These are phyloP conservation scores for Chrysolina americana DNA, from an alignment of 2,888 invertebrate species.

Conservation along the genomic window DNA sequence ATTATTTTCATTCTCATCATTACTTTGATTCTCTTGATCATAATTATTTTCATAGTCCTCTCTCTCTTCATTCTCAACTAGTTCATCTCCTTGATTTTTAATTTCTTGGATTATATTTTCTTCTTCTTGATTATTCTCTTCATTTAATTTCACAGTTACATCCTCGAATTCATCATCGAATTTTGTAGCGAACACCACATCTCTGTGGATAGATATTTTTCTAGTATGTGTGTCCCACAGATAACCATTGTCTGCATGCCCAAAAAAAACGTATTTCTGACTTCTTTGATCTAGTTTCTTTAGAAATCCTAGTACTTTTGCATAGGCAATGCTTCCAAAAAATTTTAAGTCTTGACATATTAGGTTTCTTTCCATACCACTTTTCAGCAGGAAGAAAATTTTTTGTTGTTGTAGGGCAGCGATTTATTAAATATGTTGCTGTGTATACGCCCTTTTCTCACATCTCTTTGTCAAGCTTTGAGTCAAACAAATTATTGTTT, in stretches of 20 bases:
- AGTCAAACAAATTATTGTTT: too few relatives aligned
- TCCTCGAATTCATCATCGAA: too few relatives aligned
- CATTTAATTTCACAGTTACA: too few relatives aligned
- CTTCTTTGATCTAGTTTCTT: constrained; percentile 15
- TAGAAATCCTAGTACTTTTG: neutral
- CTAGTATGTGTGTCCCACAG: neutral
- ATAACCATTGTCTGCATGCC: neutral
- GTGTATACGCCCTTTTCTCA: neutral
- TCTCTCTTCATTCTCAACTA: too few relatives aligned
- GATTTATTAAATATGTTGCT: neutral
- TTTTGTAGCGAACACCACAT: neutral
- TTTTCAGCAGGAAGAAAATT: neutral
- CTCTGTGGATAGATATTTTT: neutral
- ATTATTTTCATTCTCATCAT: too few relatives aligned
- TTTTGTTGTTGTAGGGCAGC: neutral
- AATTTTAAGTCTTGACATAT: neutral
- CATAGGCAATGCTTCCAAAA: neutral
- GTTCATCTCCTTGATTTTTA: constrained; percentile 14
- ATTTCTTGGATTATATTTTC: too few relatives aligned
- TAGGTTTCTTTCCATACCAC: constrained; percentile 2
- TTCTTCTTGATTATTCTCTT: too few relatives aligned
- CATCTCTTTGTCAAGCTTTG: too few relatives aligned
- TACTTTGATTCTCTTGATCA: too few relatives aligned
- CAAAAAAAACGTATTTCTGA: neutral
- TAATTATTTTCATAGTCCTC: too few relatives aligned